Evolutionary conservation across 2,888 invertebrate species (phyloP).

Genomic region (Andrena praecox): DNA sequence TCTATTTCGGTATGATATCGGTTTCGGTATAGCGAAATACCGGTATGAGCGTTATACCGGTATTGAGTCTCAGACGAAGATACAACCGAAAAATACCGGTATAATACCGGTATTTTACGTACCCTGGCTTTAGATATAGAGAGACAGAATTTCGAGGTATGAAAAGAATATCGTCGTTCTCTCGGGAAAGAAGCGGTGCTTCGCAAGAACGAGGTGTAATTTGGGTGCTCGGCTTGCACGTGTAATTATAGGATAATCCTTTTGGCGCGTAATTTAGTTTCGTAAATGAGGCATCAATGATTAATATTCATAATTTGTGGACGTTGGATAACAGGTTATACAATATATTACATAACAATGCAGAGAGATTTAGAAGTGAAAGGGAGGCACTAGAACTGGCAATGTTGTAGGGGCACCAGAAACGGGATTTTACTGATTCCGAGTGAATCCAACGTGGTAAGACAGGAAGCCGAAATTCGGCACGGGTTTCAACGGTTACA

Average conservation of each 20-base stretch:
- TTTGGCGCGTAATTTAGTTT: slow-evolving; percentile 44
- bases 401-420: slow-evolving; percentile 37
- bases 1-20: too few relatives aligned
- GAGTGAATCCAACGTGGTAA: slow-evolving; percentile 40
- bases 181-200: not conserved
- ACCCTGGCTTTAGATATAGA: too few relatives aligned
- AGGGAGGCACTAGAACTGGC: slow-evolving; percentile 47
- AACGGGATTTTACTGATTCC: slow-evolving; percentile 44
- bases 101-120: too few relatives aligned
- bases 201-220: slow-evolving; percentile 10
- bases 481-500: slow-evolving; percentile 73
- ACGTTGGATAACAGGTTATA: slow-evolving; percentile 52
- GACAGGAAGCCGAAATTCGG: slow-evolving; percentile 76
- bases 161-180: not conserved
- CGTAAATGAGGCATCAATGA: slow-evolving; percentile 52
- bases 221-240: slow-evolving; percentile 29
- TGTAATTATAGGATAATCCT: slow-evolving; percentile 34
- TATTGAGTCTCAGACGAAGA: too few relatives aligned
- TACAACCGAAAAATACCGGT: too few relatives aligned
- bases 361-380: slow-evolving; percentile 50
- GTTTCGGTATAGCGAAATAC: too few relatives aligned
- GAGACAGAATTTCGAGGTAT: too few relatives aligned
- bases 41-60: too few relatives aligned
- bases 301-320: slow-evolving; percentile 55
- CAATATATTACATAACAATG: slow-evolving; percentile 52